phyloP scores from a whole-genome alignment of 2,113 vertebrate species.

The Hirundichthys speculiger region DNA sequence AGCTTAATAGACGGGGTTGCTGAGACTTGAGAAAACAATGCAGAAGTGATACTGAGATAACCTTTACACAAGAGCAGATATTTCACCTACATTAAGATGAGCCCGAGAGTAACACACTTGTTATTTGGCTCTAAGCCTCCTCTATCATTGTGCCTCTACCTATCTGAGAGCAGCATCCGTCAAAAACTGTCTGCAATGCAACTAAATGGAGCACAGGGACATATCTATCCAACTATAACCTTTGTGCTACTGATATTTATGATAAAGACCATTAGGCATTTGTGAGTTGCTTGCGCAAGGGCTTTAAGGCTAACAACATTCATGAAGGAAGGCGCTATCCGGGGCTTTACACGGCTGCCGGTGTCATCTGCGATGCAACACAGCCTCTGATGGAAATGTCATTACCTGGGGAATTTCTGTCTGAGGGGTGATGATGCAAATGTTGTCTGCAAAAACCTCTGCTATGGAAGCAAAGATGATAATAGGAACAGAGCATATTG shows the following conservation, averaged over 20 bases:
- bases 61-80: constrained; percentile 82
- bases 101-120: constrained; percentile 75
- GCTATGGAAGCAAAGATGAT: constrained; percentile 31
- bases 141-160: constrained; percentile 69
- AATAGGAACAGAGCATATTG: constrained; percentile 25
- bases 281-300: constrained; percentile 72
- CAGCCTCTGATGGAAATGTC: constrained; percentile 51
- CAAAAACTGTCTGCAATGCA: constrained; percentile 61
- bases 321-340: constrained; percentile 58
- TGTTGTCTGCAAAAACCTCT: constrained; percentile 23
- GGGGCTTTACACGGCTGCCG: constrained; percentile 29
- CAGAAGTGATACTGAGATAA: constrained; percentile 80
- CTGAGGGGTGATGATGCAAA: constrained; percentile 40
- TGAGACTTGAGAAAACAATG: constrained; percentile 59
- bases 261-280: constrained; percentile 80
- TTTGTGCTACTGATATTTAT: constrained; percentile 81
- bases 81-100: constrained; percentile 78
- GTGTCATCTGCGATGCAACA: constrained; percentile 66
- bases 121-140: constrained; percentile 75
- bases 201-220: constrained; percentile 76
- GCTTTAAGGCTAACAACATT: constrained; percentile 76
- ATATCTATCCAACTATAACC: constrained; percentile 82
- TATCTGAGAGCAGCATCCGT: constrained; percentile 68
- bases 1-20: constrained; percentile 62
- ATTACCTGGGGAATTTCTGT: constrained; percentile 36